A percentile compares a stretch with the other conserved stretches of the same genome.
phyloP scores from a whole-genome alignment of 2,888 invertebrate genomes.

The Drosophila pegasa region DNA sequence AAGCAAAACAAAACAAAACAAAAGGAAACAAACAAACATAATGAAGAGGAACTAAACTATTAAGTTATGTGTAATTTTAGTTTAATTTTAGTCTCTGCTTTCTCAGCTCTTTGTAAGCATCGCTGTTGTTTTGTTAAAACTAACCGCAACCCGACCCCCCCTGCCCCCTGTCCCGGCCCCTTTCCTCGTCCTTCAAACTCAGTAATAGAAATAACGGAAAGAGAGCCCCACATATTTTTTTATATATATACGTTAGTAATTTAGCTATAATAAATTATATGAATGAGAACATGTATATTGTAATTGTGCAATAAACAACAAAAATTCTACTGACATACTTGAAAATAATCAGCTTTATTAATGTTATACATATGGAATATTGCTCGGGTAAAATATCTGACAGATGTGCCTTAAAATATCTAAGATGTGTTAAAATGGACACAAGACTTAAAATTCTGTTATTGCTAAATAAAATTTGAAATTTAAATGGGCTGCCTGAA shows the following conservation, averaged over 20 bases:
- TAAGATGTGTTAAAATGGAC: too few relatives aligned
- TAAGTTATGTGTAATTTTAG: constrained; percentile 44
- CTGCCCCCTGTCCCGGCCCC: constrained; percentile 8
- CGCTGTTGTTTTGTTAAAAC: constrained; percentile 75
- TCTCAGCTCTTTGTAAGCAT: constrained; percentile 56
- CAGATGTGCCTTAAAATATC: neutral
- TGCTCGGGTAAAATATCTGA: neutral
- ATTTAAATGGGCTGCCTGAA: neutral
- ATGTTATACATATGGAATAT: neutral
- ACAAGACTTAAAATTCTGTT: too few relatives aligned
- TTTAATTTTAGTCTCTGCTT: constrained; percentile 49
- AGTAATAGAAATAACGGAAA: constrained; percentile 58
- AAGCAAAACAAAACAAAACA: constrained; percentile 32
- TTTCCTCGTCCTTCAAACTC: constrained; percentile 26
- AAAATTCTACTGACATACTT: constrained; percentile 67
- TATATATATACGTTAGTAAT: constrained; percentile 59
- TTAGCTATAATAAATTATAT: constrained; percentile 77
- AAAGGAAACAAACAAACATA: neutral
- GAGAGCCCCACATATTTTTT: constrained; percentile 52
- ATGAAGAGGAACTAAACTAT: constrained; percentile 20
- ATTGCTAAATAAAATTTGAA: neutral
- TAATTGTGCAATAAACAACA: constrained; percentile 82
- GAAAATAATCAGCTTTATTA: constrained; percentile 14
- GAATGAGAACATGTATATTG: constrained; percentile 81
- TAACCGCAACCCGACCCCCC: constrained; percentile 49